Percentiles rank a stretch among this genome's conserved stretches.
These are phyloP conservation scores for Philopedon plagiatum DNA, from an alignment of 2,888 invertebrate genomes.

Conservation along the genomic window DNA sequence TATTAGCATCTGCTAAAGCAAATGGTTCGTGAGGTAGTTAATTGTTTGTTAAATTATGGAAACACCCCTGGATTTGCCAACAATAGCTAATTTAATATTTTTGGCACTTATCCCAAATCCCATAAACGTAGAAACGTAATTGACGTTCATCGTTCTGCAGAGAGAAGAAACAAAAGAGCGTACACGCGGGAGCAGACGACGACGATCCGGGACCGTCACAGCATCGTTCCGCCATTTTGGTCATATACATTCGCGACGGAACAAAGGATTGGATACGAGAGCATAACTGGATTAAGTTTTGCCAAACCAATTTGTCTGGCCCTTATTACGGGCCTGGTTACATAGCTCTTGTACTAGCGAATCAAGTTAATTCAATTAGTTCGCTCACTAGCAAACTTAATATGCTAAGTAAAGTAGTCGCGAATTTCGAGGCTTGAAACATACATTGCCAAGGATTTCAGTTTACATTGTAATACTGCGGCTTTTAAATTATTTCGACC, in stretches of 20 bases:
- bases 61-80: slow-evolving; percentile 21
- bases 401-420: slow-evolving; percentile 66
- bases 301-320: slow-evolving; percentile 66
- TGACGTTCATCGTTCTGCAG: slow-evolving; percentile 43
- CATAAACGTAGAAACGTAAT: slow-evolving; percentile 41
- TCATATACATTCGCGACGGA: slow-evolving; percentile 57
- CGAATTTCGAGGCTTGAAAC: slow-evolving; percentile 57
- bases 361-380: slow-evolving; percentile 67
- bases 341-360: slow-evolving; percentile 64
- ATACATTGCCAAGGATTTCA: slow-evolving; percentile 33
- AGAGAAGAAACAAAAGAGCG: slow-evolving; percentile 48
- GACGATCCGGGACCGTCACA: slow-evolving; percentile 29
- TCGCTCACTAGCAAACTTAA: slow-evolving; percentile 65
- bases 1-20: slow-evolving; percentile 22
- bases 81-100: slow-evolving; percentile 42
- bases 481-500: slow-evolving; percentile 32
- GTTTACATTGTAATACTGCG: slow-evolving; percentile 41
- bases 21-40: slow-evolving; percentile 32
- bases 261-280: slow-evolving; percentile 62
- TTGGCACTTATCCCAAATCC: slow-evolving; percentile 37
- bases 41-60: slow-evolving; percentile 32
- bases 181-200: slow-evolving; percentile 38
- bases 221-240: slow-evolving; percentile 45
- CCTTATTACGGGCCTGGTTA: slow-evolving; percentile 65
- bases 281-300: slow-evolving; percentile 65